Evolutionary conservation across 2,797 vertebrate species (phyloP), one percentile per base, ranked within the genome.

Genomic region (Takifugu ocellatus): DNA sequence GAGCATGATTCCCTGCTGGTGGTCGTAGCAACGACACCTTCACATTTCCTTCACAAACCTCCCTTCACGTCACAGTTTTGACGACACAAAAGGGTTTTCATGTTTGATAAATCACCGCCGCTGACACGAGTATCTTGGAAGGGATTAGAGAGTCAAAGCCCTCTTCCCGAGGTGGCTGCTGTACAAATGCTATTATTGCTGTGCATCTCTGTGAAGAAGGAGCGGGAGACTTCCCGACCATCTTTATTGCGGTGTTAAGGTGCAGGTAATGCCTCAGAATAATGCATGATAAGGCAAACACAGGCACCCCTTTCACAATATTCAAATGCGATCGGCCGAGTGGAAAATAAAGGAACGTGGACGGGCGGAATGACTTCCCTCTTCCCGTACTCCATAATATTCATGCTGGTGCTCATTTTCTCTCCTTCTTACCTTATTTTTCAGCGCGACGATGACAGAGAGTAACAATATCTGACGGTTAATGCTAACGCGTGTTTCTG

Each of bases 251-350:
- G 21, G 76, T 73, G 83, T 87, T 87, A 84, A 82, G 75, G 66
- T 68, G 66, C 77, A 83, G 87, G 88, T 89, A 86, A 88, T 89
- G 86, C 82, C 67, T 87, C 78, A 87, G 89, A 91, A 90, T 91
- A 91, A 91, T 90, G 84, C 89, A 91, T 92, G 90, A 88, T 90
- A 90, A 91, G 87, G 87, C 88, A 89, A 91, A 91, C 90, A 92
- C 79, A 82, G 88, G 77, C 88, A 85, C 85, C 88, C 80, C 89
- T 91, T 89, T 90, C 78, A 85, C 86, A 87, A 89, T 87, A 90
- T 90, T 91, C 88, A 89, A 90, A 91, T 91, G 89, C 72, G 84
- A 78, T 81, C 86, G 72, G 75, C 61, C 78, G 84, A 84, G 84
- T 91, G 89, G 89, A 91, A 91, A 91, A 91, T 90, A 90, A 90